phyloP scores from a whole-genome alignment of 2,113 vertebrate genomes.

The Gobiocypris rarus region DNA sequence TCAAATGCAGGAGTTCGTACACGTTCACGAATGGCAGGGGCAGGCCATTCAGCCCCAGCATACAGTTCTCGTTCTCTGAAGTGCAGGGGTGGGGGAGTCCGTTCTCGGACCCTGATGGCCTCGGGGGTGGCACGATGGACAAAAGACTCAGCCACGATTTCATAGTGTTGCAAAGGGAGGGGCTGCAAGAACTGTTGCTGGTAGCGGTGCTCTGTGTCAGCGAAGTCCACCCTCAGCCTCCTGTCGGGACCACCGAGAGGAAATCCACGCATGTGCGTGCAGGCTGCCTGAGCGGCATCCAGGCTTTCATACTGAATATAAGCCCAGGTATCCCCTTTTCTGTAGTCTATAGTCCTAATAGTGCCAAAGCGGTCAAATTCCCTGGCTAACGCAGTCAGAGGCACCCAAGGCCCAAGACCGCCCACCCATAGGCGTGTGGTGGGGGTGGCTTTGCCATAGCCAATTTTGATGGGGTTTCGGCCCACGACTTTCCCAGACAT shows the following conservation, averaged over 20 bases:
- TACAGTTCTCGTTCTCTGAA: slow-evolving; percentile 94
- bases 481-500: slow-evolving; percentile 97
- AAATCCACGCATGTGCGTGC: slow-evolving; percentile 96
- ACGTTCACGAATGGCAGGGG: slow-evolving; percentile 87
- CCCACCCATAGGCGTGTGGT: slow-evolving; percentile 96
- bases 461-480: slow-evolving; percentile 93
- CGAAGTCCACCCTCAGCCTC: slow-evolving; percentile 93
- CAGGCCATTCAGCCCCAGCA: slow-evolving; percentile 89
- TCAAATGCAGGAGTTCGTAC: slow-evolving; percentile 86
- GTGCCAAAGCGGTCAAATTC: slow-evolving; percentile 98
- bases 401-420: slow-evolving; percentile 94
- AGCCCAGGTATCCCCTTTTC: slow-evolving; percentile 96
- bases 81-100: slow-evolving; percentile 92
- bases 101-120: slow-evolving; percentile 87
- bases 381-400: slow-evolving; percentile 89
- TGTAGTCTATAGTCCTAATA: slow-evolving; percentile 95
- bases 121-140: slow-evolving; percentile 90
- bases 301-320: slow-evolving; percentile 98
- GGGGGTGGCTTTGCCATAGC: slow-evolving; percentile 96
- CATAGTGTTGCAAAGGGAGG: slow-evolving; percentile 90
- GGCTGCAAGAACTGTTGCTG: slow-evolving; percentile 95
- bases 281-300: slow-evolving; percentile 94
- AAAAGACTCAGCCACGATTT: slow-evolving; percentile 92
- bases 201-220: slow-evolving; percentile 93
- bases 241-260: slow-evolving; percentile 92